These are phyloP conservation scores for Drosophila lutescens DNA, from an alignment of 2,888 invertebrate species.

Conservation along the genomic window DNA sequence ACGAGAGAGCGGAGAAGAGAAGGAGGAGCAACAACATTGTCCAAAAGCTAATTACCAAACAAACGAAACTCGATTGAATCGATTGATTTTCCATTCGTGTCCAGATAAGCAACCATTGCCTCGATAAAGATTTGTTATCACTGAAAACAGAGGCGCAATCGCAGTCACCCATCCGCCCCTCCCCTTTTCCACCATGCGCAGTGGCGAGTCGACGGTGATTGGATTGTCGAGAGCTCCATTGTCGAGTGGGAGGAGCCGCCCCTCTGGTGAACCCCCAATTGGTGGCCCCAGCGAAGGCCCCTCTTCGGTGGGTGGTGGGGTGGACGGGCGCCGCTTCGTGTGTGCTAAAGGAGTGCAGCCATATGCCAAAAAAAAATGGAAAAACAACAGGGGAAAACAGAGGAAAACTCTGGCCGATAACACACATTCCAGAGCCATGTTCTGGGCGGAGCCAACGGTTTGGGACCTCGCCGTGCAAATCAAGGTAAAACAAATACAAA, in stretches of 20 bases:
- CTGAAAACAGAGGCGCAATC: slow-evolving; percentile 81
- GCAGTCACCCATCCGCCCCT: slow-evolving; percentile 39
- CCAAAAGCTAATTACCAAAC: slow-evolving; percentile 79
- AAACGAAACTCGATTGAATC: slow-evolving; percentile 71
- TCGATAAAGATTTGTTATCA: slow-evolving; percentile 83
- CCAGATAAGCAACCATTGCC: slow-evolving; percentile 75
- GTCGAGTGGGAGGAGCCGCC: slow-evolving; percentile 67
- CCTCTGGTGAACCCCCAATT: slow-evolving; percentile 51
- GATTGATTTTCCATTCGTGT: slow-evolving; percentile 71
- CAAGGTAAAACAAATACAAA: slow-evolving; percentile 78
- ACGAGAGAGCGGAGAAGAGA: slow-evolving; percentile 7
- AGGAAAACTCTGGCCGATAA: slow-evolving; percentile 21
- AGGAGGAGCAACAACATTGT: slow-evolving; percentile 55
- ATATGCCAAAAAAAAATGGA: slow-evolving; percentile 45
- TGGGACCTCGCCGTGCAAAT: slow-evolving; percentile 61
- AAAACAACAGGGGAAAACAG: background rate
- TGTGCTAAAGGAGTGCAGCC: slow-evolving; percentile 57
- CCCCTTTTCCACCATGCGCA: slow-evolving; percentile 70
- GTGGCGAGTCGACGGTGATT: slow-evolving; percentile 71
- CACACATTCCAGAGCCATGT: slow-evolving; percentile 58
- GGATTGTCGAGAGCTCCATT: slow-evolving; percentile 49
- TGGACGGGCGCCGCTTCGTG: slow-evolving; percentile 8
- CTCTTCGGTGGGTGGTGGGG: slow-evolving; percentile 3
- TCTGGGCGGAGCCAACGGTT: slow-evolving; percentile 69
- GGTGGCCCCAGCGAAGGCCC: slow-evolving; percentile 44